Evolutionary conservation across 2,888 invertebrate genomes (phyloP).

Genomic region (Apodemia hepburni): DNA sequence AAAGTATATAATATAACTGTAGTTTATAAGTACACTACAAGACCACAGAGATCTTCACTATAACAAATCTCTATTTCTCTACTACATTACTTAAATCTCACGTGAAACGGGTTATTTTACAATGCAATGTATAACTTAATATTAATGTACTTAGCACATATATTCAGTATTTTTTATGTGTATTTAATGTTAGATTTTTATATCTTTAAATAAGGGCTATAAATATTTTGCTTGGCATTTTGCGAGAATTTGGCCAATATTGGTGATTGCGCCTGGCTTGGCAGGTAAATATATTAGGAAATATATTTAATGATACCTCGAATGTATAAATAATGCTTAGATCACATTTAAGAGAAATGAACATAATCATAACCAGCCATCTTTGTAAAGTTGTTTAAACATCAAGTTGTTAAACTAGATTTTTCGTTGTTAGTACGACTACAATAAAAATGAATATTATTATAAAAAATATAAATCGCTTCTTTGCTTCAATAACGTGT

Average conservation of each 20-base stretch:
- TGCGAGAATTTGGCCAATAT: not conserved
- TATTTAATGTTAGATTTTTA: constrained; percentile 37
- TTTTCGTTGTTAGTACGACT: too few relatives aligned
- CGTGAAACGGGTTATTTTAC: constrained; percentile 18
- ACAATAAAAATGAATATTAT: too few relatives aligned
- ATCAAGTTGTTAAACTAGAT: too few relatives aligned
- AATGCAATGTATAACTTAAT: constrained; percentile 9
- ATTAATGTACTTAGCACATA: constrained; percentile 22
- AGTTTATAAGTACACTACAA: constrained; percentile 1
- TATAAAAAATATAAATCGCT: too few relatives aligned
- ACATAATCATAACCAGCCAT: too few relatives aligned
- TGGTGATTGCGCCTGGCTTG: not conserved
- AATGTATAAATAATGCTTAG: too few relatives aligned
- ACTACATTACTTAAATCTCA: constrained; percentile 18
- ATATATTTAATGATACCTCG: too few relatives aligned
- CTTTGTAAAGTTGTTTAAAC: too few relatives aligned
- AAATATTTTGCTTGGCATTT: not conserved
- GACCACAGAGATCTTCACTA: not conserved
- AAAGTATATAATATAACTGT: not conserved
- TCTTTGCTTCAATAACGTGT: too few relatives aligned
- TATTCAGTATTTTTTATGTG: constrained; percentile 34
- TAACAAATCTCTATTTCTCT: not conserved
- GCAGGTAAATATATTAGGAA: not conserved
- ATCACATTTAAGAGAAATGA: too few relatives aligned
- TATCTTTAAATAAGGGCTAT: constrained; percentile 33